These are phyloP conservation scores for Spodoptera frugiperda DNA, from an alignment of 1,140 invertebrate genomes.

Conservation along the genomic window DNA sequence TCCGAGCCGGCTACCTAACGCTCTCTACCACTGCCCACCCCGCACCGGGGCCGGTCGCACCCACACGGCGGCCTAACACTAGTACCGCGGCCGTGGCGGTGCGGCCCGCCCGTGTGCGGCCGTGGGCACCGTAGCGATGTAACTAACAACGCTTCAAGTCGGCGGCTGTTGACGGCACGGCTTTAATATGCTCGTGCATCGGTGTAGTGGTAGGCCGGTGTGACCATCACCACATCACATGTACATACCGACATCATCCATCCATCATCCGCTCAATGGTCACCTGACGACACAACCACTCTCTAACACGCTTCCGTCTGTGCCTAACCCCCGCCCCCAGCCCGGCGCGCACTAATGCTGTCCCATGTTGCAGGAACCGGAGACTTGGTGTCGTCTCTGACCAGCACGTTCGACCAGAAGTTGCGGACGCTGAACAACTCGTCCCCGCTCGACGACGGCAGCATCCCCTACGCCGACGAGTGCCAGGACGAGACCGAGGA, in stretches of 20 bases:
- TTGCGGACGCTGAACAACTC: slow-evolving; percentile 85
- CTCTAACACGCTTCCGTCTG: slow-evolving; percentile 74
- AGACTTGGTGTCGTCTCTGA: slow-evolving; percentile 89
- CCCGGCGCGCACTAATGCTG: slow-evolving; percentile 13
- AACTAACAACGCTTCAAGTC: slow-evolving; percentile 80
- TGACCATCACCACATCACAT: slow-evolving; percentile 53
- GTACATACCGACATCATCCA: slow-evolving; percentile 67
- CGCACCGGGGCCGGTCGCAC: too few species aligned
- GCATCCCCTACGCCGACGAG: slow-evolving; percentile 85
- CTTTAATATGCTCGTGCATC: slow-evolving; percentile 70
- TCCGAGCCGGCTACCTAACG: slow-evolving; percentile 64
- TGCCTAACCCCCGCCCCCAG: slow-evolving; percentile 51
- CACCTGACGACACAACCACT: slow-evolving; percentile 59
- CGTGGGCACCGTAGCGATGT: slow-evolving; percentile 59
- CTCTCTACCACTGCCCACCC: slow-evolving; percentile 44
- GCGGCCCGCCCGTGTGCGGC: too few species aligned
- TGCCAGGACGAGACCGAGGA: slow-evolving; percentile 76
- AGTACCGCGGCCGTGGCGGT: too few species aligned
- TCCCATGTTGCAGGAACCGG: slow-evolving; percentile 78
- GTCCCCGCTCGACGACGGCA: slow-evolving; percentile 84
- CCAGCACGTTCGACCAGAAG: slow-evolving; percentile 90
- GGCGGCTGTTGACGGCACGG: slow-evolving; percentile 74
- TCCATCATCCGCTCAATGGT: slow-evolving; percentile 57
- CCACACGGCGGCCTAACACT: too few species aligned
- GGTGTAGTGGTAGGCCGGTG: slow-evolving; percentile 46